Conservation (phyloP, 2,797 vertebrate genomes). For the Mareca strepera region DNA sequence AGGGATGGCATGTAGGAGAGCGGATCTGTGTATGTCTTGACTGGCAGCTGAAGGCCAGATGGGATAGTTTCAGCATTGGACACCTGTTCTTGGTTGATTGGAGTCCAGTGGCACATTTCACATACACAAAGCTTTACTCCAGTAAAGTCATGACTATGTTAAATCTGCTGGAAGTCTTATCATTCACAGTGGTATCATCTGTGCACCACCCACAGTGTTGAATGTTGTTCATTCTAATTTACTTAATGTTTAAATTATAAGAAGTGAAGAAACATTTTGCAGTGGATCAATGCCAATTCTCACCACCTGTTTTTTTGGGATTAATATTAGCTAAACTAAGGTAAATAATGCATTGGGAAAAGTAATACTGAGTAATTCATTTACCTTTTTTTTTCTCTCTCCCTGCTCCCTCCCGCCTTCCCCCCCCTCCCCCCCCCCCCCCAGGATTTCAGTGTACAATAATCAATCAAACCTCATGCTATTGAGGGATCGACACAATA, state of each 20-base stretch:
- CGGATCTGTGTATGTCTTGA: neutral
- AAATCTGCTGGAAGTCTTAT: neutral
- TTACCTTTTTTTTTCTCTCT: neutral
- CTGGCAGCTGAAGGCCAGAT: neutral
- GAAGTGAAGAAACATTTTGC: neutral
- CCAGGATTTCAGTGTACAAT: neutral
- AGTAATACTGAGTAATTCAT: neutral
- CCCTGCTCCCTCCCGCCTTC: too few species aligned
- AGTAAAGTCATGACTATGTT: neutral
- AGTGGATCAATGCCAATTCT: neutral
- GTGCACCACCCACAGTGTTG: too few species aligned
- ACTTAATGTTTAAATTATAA: neutral
- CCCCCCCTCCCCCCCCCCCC: too few species aligned
- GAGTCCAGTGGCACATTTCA: neutral
- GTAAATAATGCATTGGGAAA: neutral
- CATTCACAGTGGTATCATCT: neutral
- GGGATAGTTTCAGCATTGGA: neutral
- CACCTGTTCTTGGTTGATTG: neutral
- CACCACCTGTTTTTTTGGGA: neutral
- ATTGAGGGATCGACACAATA: neutral
- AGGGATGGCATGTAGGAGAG: neutral
- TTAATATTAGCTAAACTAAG: neutral
- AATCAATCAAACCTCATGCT: neutral
- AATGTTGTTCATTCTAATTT: neutral
- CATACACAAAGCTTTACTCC: neutral